Percentiles rank a stretch among this genome's conserved stretches.
phyloP scores from a whole-genome alignment of 2,797 vertebrate species.

The Sebastiscus albofasciatus region DNA sequence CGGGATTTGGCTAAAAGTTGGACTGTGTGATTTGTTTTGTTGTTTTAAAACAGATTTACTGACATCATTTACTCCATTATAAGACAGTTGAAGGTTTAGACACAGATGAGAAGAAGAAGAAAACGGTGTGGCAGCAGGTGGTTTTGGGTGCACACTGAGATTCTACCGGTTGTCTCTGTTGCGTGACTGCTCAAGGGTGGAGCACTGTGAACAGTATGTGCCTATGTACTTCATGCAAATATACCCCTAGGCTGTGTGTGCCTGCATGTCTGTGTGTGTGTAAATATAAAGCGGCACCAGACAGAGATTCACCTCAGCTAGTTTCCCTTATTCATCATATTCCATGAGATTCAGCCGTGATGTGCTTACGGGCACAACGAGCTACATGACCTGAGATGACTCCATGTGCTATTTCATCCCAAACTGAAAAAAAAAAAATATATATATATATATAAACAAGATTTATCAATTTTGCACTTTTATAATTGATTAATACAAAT shows the following conservation, averaged over 20 bases:
- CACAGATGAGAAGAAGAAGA: not conserved
- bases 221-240: slow-evolving; percentile 63
- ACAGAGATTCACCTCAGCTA: not conserved
- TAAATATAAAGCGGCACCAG: slow-evolving; percentile 34
- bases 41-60: not conserved
- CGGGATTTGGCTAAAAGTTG: not conserved
- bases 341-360: not conserved
- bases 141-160: slow-evolving; percentile 13
- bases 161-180: slow-evolving; percentile 28
- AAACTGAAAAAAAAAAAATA: not conserved
- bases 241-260: slow-evolving; percentile 8
- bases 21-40: not conserved
- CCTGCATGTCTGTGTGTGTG: slow-evolving; percentile 18
- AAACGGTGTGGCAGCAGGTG: slow-evolving; percentile 21
- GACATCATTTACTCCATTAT: not conserved
- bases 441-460: not conserved
- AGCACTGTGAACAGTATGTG: slow-evolving; percentile 31
- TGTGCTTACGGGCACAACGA: not conserved
- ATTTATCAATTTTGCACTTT: not conserved
- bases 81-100: not conserved
- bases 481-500: not conserved
- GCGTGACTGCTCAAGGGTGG: slow-evolving; percentile 63
- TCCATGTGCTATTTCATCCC: not conserved
- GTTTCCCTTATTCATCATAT: slow-evolving; percentile 40
- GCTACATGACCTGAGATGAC: not conserved